phyloP scores from a whole-genome alignment of 2,797 vertebrate genomes.

The Chromobotia macracanthus region DNA sequence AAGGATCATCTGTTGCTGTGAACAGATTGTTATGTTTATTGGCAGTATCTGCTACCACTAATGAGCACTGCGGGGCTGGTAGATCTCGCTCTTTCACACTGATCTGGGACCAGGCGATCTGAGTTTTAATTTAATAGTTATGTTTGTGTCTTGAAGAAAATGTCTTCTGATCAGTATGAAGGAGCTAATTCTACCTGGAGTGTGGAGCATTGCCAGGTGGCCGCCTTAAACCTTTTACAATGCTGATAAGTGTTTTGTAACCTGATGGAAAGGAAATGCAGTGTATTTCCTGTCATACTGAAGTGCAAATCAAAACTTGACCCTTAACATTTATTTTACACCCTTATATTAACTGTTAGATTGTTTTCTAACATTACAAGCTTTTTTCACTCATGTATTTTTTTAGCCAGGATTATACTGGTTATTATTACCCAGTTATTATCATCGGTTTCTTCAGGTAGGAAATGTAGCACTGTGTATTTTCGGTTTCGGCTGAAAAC shows the following conservation, averaged over 20 bases:
- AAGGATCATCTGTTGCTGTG: constrained; percentile 51
- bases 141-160: neutral
- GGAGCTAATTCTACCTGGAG: constrained; percentile 2
- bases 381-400: constrained; percentile 44
- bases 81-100: constrained; percentile 45
- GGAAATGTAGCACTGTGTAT: constrained; percentile 41
- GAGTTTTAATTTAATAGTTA: constrained; percentile 15
- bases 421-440: constrained; percentile 39
- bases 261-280: constrained; percentile 33
- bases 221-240: constrained; percentile 9
- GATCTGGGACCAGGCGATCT: constrained; percentile 49
- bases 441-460: constrained; percentile 48
- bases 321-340: constrained; percentile 35
- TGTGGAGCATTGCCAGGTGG: constrained; percentile 1
- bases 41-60: constrained; percentile 81
- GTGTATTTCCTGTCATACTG: constrained; percentile 48
- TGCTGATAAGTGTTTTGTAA: neutral
- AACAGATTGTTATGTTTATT: constrained; percentile 70
- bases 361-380: constrained; percentile 48
- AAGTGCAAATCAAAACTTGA: constrained; percentile 36
- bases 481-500: constrained; percentile 40
- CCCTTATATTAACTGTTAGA: constrained; percentile 43
- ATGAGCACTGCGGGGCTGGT: constrained; percentile 20
- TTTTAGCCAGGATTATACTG: constrained; percentile 26
- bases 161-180: constrained; percentile 16